These are phyloP conservation scores for Lynx canadensis DNA, from an alignment of 2,113 vertebrate species.

Conservation along the genomic window DNA sequence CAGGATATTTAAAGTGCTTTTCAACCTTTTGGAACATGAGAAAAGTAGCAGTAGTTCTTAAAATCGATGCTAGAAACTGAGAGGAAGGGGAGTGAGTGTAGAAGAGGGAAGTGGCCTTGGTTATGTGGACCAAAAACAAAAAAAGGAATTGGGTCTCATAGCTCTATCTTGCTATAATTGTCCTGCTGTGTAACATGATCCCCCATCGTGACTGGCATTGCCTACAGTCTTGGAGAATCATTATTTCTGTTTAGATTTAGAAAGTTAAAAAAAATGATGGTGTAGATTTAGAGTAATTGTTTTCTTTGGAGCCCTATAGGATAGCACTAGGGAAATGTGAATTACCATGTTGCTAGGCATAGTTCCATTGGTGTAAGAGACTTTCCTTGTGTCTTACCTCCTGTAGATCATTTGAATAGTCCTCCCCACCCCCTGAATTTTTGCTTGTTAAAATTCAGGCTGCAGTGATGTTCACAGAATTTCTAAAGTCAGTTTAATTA, in stretches of 20 bases:
- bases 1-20: neutral
- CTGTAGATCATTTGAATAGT: neutral
- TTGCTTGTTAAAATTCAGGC: conserved; percentile 32
- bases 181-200: neutral
- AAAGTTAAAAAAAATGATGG: neutral
- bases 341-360: neutral
- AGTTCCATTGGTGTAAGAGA: neutral
- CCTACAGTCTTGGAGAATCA: neutral
- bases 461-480: neutral
- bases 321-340: neutral
- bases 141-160: neutral
- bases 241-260: neutral
- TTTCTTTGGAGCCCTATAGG: neutral
- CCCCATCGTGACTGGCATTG: neutral
- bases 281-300: neutral
- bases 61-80: neutral
- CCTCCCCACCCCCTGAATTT: neutral
- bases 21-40: neutral
- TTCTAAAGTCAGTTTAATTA: conserved; percentile 25
- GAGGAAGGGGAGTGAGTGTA: neutral
- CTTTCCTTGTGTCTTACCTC: neutral
- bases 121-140: no score
- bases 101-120: neutral
- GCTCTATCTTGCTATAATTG: neutral
- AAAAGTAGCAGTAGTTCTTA: neutral